These are phyloP conservation scores for Cyprinodon variegatus DNA, from an alignment of 2,113 vertebrate genomes.

Conservation along the genomic window DNA sequence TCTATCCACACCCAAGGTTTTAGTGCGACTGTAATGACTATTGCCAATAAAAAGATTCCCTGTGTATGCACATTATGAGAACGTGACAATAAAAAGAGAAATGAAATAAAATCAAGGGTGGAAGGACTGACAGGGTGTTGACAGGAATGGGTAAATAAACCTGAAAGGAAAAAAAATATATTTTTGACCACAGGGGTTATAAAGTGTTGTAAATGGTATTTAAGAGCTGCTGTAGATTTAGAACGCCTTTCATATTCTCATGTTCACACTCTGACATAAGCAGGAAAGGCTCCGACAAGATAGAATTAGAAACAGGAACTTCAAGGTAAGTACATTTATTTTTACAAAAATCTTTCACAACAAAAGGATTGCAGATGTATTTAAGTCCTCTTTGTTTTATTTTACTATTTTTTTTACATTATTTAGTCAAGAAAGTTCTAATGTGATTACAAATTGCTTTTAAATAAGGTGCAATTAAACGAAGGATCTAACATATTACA, in stretches of 20 bases:
- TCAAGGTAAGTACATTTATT: constrained; percentile 24
- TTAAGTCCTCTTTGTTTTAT: background rate
- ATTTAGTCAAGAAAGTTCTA: background rate
- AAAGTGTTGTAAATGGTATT: constrained; percentile 28
- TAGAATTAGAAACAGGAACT: background rate
- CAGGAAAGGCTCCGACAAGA: background rate
- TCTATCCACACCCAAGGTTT: too few species aligned
- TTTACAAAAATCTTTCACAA: background rate
- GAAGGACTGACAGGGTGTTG: constrained; percentile 24
- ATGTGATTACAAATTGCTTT: background rate
- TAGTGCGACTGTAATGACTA: too few species aligned
- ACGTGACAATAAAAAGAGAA: constrained; percentile 36
- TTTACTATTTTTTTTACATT: background rate
- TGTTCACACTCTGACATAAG: constrained; percentile 4
- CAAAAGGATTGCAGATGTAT: background rate
- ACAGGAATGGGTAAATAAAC: constrained; percentile 25
- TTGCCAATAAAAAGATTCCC: background rate
- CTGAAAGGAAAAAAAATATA: constrained; percentile 15
- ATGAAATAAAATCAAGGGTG: constrained; percentile 8
- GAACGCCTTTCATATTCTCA: constrained; percentile 17
- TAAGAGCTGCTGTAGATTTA: constrained; percentile 16
- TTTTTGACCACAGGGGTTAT: constrained; percentile 19
- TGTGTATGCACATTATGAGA: constrained; percentile 37
- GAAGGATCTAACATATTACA: background rate
- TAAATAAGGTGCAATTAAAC: background rate